Base-by-base conservation (phyloP, 1,140 invertebrate genomes). In the Drosophila gunungcola region DNA sequence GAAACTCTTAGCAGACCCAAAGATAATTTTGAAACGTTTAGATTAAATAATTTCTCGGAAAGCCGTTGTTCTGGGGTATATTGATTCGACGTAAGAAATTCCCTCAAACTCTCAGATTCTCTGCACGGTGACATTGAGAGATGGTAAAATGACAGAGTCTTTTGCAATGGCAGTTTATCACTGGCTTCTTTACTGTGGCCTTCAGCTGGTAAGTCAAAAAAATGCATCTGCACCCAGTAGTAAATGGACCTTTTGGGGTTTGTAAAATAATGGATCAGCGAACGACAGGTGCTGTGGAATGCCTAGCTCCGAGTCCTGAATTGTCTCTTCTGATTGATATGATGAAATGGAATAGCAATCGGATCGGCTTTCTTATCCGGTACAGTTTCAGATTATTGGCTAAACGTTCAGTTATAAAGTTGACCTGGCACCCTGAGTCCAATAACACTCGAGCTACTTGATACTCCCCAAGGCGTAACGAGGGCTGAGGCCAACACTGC, bases 231-330 rank as follows among this genome's bases (percentile, higher is more conserved):
- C 38, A 39, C 38, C 38, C 4, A n/a, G 5, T 39, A 39, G 38
- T n/a, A 39, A 39, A 32, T 32, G 5, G 6, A 32, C 29, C 29
- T 7, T 41, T 41, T 41, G n/a, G 39, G 39, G 39, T 41, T 41
- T 41, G n/a, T 41, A 41, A 13, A 13, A 41, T 41, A 41, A 41
- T 41, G 12, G 4, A 41, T 41, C 39, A 41, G 39, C n/a, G 13
- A 41, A 12, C 39, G 39, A 41, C 13, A 41, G 39, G 39, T 41
- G 39, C 39, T 41, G 42, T 45, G 42, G 16, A 45, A 45, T 45
- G 9, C 16, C 42, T 45, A 45, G 21, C 16, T 45, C 16, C 16
- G 4, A 21, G 16, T 45, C 21, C 16, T 4, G 42, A 45, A 45
- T 45, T 11, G 16, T 16, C 42, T 45, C 11, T n/a, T n/a, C n/a